Percentiles rank a stretch among this genome's conserved stretches.
Conservation (phyloP, 2,888 invertebrate genomes). For the Eutolmus rufibarbis region DNA sequence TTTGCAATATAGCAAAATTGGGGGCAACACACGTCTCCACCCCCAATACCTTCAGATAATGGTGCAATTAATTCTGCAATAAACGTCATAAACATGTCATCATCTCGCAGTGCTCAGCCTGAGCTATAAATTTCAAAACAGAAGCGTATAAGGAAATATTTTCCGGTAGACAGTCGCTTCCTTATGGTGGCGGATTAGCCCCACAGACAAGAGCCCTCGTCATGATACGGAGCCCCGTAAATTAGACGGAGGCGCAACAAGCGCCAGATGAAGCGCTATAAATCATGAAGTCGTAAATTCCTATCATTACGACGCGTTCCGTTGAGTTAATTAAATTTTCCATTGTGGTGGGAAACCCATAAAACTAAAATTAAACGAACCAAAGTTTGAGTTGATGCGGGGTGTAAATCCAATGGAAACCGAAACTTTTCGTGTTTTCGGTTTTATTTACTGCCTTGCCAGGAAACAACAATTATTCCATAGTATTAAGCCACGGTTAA, state of each 20-base stretch:
- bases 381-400: neutral
- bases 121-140: neutral
- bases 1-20: neutral
- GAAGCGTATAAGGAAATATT: neutral
- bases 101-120: neutral
- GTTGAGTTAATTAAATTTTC: slow-evolving; percentile 10
- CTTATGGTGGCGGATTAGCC: neutral
- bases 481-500: neutral
- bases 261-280: neutral
- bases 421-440: neutral
- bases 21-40: neutral
- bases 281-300: neutral
- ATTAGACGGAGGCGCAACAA: neutral
- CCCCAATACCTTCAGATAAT: neutral
- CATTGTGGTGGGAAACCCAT: neutral
- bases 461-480: neutral
- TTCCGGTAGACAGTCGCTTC: neutral
- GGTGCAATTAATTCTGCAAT: neutral
- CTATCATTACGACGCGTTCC: neutral
- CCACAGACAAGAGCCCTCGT: neutral
- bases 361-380: slow-evolving; percentile 18
- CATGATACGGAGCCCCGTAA: neutral
- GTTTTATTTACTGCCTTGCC: neutral
- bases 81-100: neutral
- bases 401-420: neutral